Evolutionary conservation across 2,888 invertebrate species (phyloP), one percentile per base, ranked within the genome.

Genomic region (Tetropium fuscum): DNA sequence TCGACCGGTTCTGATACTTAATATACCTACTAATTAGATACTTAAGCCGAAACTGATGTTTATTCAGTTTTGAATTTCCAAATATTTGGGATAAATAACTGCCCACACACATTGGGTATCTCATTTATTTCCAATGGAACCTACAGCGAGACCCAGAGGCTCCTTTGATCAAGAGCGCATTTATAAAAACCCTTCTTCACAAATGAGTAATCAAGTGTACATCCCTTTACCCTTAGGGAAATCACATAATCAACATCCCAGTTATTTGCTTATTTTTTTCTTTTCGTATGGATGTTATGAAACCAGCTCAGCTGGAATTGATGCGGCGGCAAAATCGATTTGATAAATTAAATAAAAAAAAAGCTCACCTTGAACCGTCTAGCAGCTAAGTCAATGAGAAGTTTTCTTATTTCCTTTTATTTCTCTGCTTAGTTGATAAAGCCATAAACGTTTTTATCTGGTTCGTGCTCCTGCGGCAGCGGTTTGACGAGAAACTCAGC

Each of bases 341-440:
- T 34, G 16, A 44, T 30, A 25, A 44, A 25, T 44, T 44, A 27
- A 15, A 40, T 15, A 36, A 20, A 48, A 38, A 18, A 20, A 11
- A 27, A 27, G 3, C 25, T n/a, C 18, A 27, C 16, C 40, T 40
- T 40, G 40, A 38, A 19, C 38, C 38, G 22, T n/a, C 40, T 51
- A 16, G 40, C 40, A 51, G 40, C 38, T 40, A 38, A 48, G 48
- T 36, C 48, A 48, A 20, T 48, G 22, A 36, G 27, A 51, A 51
- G 40, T 51, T 51, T 51, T 51, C 51, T 40, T 38, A 51, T 51
- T 40, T 51, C 51, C 40, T 40, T 51, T 27, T 19, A 34, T 51
- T 40, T 27, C 40, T 51, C 51, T 10, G 11, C 11, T 25, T 18
- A 11, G 15, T 13, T 18, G 44, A 47, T 32, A 47, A 47, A 34